phyloP scores from a whole-genome alignment of 2,113 vertebrate genomes.

The Grammomys surdaster region DNA sequence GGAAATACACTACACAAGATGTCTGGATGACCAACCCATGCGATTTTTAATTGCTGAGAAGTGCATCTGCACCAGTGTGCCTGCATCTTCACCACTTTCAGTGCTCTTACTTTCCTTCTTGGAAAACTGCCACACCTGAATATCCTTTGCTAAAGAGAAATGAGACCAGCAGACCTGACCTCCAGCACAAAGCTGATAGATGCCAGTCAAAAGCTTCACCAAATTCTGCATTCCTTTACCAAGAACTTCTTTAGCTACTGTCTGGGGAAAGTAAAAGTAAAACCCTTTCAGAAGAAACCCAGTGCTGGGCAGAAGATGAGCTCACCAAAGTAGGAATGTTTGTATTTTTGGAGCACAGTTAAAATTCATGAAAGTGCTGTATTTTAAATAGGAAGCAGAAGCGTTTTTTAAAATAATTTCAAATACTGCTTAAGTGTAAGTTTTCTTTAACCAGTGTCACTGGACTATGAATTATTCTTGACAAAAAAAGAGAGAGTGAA shows the following conservation, averaged over 20 bases:
- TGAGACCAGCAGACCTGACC: not conserved
- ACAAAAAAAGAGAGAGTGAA: not conserved
- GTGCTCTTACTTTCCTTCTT: accelerated
- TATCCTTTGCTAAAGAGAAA: not conserved
- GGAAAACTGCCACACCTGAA: not conserved
- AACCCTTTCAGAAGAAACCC: not conserved
- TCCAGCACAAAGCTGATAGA: not conserved
- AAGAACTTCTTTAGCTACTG: not conserved
- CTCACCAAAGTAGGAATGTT: not conserved
- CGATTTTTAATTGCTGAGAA: not conserved
- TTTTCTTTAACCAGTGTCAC: not conserved
- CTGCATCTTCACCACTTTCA: not conserved
- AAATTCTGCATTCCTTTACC: not conserved
- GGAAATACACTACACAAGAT: accelerated
- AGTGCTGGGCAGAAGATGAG: not conserved
- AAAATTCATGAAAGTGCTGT: not conserved
- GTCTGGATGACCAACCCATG: not conserved
- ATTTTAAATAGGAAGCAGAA: constrained; percentile 9
- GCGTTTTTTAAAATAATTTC: constrained; percentile 11
- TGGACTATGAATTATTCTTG: not conserved
- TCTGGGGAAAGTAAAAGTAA: not conserved
- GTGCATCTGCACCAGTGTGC: not conserved
- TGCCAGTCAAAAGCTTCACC: not conserved
- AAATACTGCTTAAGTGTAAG: not conserved
- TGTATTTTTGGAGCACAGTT: not conserved